Conservation (phyloP, 2,797 vertebrate species). For the Nannoperca obscura region DNA sequence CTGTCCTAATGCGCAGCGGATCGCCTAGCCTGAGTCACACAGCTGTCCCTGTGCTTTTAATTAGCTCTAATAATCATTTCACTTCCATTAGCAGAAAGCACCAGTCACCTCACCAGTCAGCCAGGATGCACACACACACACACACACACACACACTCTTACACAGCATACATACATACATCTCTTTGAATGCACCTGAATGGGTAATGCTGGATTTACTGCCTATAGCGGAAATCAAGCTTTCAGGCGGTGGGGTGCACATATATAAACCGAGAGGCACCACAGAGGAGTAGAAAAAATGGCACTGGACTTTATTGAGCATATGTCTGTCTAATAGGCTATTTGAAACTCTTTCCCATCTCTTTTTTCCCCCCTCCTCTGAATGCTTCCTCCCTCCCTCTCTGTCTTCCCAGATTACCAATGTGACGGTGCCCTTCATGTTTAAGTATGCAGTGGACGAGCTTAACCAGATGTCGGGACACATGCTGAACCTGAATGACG, state of each 20-base stretch:
- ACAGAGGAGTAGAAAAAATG: constrained; percentile 31
- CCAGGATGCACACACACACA: constrained; percentile 35
- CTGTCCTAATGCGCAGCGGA: constrained; percentile 77
- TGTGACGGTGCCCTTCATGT: constrained; percentile 98
- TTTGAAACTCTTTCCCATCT: constrained; percentile 41
- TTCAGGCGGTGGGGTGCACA: background rate
- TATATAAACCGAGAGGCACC: background rate
- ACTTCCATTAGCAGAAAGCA: constrained; percentile 85
- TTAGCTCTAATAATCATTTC: constrained; percentile 87
- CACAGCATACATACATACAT: constrained; percentile 2
- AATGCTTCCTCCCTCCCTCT: constrained; percentile 32
- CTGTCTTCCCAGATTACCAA: constrained; percentile 90
- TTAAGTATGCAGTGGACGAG: constrained; percentile 98
- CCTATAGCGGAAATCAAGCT: constrained; percentile 1
- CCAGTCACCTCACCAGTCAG: constrained; percentile 72
- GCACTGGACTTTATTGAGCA: constrained; percentile 36
- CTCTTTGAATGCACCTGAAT: constrained; percentile 23
- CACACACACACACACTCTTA: constrained; percentile 7
- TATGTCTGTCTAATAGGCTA: constrained; percentile 47
- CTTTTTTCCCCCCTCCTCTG: constrained; percentile 24
- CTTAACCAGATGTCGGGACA: constrained; percentile 98
- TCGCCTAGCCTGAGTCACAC: constrained; percentile 79
- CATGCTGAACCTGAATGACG: constrained; percentile 93
- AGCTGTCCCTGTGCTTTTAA: constrained; percentile 87
- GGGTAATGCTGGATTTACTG: constrained; percentile 10